Evolutionary conservation across 2,113 vertebrate genomes (phyloP).

Genomic region (Tamias sibiricus): DNA sequence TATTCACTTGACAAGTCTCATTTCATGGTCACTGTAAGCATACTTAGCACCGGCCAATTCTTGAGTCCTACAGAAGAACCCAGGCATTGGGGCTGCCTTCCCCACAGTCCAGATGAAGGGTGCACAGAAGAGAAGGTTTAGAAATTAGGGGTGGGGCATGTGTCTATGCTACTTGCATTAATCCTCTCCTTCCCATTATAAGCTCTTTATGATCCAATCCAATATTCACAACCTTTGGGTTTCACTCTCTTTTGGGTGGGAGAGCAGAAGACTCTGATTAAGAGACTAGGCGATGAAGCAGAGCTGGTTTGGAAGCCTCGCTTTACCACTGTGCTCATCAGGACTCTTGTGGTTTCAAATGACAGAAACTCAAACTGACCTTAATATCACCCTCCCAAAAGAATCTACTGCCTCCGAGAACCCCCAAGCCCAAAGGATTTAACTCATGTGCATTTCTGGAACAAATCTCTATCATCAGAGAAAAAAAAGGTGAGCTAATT

Average conservation of each 20-base stretch:
- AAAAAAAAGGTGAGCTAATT: neutral
- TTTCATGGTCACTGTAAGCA: rapidly evolving
- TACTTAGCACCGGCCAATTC: neutral
- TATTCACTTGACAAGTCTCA: neutral
- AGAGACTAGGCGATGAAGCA: neutral
- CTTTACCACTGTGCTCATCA: neutral
- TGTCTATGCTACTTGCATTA: neutral
- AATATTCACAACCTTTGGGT: neutral
- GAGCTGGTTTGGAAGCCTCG: neutral
- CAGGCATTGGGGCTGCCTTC: neutral
- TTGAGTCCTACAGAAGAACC: neutral
- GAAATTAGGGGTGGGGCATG: neutral
- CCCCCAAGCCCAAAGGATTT: neutral
- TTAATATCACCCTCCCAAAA: neutral
- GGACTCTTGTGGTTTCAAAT: neutral
- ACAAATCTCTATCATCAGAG: neutral
- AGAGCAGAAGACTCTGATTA: neutral
- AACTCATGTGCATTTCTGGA: neutral
- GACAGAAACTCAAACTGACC: neutral
- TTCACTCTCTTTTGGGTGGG: neutral
- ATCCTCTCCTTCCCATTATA: neutral
- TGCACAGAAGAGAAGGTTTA: neutral
- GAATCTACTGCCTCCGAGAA: neutral
- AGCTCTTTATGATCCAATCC: neutral
- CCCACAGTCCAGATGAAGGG: neutral